These are phyloP conservation scores for Chloebia gouldiae DNA, from an alignment of 2,113 vertebrate genomes.

Conservation along the genomic window DNA sequence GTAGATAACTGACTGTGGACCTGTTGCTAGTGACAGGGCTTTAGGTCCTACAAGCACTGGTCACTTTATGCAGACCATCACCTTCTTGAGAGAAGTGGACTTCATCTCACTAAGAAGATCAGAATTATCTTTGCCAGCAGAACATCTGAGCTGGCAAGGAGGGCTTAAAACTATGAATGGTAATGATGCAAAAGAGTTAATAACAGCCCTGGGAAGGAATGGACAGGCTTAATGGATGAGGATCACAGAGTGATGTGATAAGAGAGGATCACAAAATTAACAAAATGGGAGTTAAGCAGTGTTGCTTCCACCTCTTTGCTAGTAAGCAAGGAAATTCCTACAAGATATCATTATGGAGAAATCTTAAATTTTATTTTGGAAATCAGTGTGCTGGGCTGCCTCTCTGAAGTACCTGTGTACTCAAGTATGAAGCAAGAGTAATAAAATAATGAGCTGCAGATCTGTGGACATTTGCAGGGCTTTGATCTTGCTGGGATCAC, in stretches of 20 bases:
- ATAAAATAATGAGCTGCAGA: background rate
- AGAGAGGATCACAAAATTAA: background rate
- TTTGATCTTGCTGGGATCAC: background rate
- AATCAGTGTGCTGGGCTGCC: background rate
- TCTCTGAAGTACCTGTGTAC: background rate
- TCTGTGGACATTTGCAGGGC: background rate
- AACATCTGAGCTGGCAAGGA: background rate
- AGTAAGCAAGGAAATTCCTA: background rate
- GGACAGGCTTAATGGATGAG: background rate
- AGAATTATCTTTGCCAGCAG: background rate
- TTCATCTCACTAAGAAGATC: background rate
- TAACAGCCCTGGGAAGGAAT: background rate
- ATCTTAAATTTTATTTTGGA: background rate
- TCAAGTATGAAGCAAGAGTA: background rate
- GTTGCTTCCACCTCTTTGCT: background rate
- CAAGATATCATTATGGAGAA: background rate
- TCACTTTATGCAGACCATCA: background rate
- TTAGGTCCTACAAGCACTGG: background rate
- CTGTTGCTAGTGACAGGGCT: background rate
- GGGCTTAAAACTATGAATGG: background rate
- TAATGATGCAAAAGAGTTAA: too few species aligned
- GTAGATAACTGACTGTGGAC: background rate
- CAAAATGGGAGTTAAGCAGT: rapidly evolving
- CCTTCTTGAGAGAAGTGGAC: background rate
- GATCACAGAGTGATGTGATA: background rate